Evolutionary conservation across 2,113 vertebrate genomes (phyloP), one percentile per base, ranked within the genome.

Genomic region (Stigmatopora nigra): DNA sequence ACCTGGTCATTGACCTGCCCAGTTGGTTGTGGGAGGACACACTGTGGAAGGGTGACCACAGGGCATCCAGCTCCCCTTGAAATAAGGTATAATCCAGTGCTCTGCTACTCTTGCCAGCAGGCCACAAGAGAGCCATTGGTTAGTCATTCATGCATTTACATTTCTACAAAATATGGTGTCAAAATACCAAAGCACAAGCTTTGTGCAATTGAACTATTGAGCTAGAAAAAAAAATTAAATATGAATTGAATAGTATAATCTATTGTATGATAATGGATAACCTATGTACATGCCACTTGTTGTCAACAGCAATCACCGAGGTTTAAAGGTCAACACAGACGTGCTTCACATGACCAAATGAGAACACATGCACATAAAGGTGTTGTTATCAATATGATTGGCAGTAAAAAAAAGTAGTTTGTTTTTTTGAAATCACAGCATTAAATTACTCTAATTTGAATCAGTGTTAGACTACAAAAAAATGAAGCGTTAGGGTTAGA

Each of bases 1-100:
- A 92, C 90, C 91, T 91, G 90, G 90, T 87, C 87, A 90, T 89
- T 85, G 88, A 92, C 88, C 91, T 90, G 89, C 89, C 86, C 84
- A 90, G 86, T 80, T 90, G 91, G 71, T 91, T 87, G 75, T 91
- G 88, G 68, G 89, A 88, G 78, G 86, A 79, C 78, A 89, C 82
- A 73, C 89, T 91, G 85, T 89, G 91, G 82, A 91, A 81, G 10
- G 91, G 90, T 72, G 91, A 91, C 91, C 91, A 91, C 84, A 92
- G 82, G 66, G 87, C 87, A 67, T 91, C 91, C 81, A 90, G 86
- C 78, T 91, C 89, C 78, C 87, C 88, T 75, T 92, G 90, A 69
- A 91, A 85, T 77, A 88, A 81, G 74, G 85, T 70, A 76, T 82
- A 90, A 72, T 90, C 91, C 88, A 89, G 80, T 72, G 88, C 85